Evolutionary conservation across 2,113 vertebrate genomes (phyloP).

Genomic region (Geococcyx californianus): DNA sequence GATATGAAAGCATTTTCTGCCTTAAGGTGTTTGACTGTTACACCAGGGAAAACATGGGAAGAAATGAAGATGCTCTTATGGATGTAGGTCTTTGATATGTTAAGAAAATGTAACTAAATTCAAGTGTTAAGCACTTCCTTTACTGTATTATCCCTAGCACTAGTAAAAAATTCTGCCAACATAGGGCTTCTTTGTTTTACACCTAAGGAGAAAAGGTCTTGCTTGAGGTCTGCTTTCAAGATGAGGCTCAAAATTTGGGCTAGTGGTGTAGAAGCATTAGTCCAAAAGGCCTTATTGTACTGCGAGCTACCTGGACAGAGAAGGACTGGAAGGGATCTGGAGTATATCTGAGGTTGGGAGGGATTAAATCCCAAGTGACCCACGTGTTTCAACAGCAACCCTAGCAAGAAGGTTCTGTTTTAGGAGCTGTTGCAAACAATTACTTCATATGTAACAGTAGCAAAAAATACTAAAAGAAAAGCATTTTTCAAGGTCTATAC

Average conservation of each 20-base stretch:
- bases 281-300: not conserved
- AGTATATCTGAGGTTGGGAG: not conserved
- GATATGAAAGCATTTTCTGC: constrained; percentile 15
- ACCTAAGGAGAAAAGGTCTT: not conserved
- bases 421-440: not conserved
- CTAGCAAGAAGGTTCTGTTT: not conserved
- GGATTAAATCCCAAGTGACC: rapidly evolving
- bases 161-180: not conserved
- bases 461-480: not conserved
- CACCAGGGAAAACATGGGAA: not conserved
- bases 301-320: not conserved
- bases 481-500: not conserved
- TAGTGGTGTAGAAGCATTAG: not conserved
- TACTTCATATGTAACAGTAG: not conserved
- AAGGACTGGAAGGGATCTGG: not conserved
- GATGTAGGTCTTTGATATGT: not conserved
- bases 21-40: not conserved
- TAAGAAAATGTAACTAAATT: not conserved
- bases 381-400: not conserved
- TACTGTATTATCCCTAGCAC: not conserved
- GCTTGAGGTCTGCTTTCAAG: not conserved
- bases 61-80: not conserved
- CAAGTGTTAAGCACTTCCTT: not conserved
- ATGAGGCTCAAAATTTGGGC: not conserved
- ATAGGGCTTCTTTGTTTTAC: not conserved